Evolutionary conservation across 2,888 invertebrate species (phyloP).

Genomic region (Ferdinandea cuprea): DNA sequence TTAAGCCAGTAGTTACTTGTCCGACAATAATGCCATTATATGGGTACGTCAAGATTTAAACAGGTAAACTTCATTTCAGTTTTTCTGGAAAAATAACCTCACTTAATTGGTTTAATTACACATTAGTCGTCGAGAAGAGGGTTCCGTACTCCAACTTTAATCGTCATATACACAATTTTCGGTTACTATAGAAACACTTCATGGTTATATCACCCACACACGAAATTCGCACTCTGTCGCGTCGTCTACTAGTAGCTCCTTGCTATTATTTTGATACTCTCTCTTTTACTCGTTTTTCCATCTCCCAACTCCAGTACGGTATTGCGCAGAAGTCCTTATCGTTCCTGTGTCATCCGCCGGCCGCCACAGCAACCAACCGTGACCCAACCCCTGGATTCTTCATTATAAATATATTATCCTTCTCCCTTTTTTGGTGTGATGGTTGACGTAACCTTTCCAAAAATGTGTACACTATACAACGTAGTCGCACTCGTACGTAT

Average conservation of each 20-base stretch:
- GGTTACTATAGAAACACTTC: constrained; percentile 27
- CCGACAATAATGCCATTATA: not conserved
- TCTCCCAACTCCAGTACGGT: not conserved
- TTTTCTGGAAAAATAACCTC: no score
- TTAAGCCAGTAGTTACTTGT: not conserved
- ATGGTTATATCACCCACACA: constrained; percentile 8
- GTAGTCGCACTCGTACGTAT: not conserved
- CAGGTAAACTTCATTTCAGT: not conserved
- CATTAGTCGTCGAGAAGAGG: not conserved
- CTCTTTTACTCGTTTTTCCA: no score
- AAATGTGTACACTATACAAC: not conserved
- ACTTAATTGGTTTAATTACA: no score
- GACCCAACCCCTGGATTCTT: constrained; percentile 18
- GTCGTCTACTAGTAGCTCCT: constrained; percentile 11
- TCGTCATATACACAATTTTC: constrained; percentile 4
- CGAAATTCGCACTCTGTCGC: not conserved
- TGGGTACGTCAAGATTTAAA: not conserved
- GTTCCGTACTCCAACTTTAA: not conserved
- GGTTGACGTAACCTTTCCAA: no score
- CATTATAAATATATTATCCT: constrained; percentile 43
- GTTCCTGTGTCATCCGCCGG: not conserved
- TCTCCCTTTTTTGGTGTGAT: constrained; percentile 1
- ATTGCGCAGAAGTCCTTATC: no score
- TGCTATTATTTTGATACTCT: not conserved
- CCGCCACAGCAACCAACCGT: not conserved